These are phyloP conservation scores for Phataginus tetradactyla DNA, from an alignment of 2,797 vertebrate species.

Conservation along the genomic window DNA sequence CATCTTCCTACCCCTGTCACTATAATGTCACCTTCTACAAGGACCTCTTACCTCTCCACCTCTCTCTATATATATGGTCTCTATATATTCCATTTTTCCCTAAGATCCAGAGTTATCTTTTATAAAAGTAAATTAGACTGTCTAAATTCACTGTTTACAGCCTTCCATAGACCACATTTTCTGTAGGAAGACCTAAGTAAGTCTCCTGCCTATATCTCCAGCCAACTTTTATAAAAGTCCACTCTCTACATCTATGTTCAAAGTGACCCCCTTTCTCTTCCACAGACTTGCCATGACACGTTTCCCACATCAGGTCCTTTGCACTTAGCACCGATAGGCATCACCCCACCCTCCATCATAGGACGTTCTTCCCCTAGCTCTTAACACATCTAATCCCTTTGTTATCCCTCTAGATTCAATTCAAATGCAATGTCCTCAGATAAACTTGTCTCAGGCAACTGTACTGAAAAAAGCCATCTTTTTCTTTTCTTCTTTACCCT, in stretches of 20 bases:
- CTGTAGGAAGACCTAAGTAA: not conserved
- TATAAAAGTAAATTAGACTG: not conserved
- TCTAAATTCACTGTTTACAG: not conserved
- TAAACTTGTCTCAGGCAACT: not conserved
- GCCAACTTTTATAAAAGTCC: not conserved
- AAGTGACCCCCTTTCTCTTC: not conserved
- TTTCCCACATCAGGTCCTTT: not conserved
- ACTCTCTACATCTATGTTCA: not conserved
- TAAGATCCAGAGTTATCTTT: not conserved
- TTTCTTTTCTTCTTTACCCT: not conserved
- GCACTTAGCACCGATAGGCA: not conserved
- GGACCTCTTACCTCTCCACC: not conserved
- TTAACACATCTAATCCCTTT: not conserved
- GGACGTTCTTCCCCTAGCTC: not conserved
- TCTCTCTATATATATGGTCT: not conserved
- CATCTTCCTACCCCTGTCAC: not conserved
- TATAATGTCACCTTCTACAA: not conserved
- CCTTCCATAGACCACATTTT: not conserved
- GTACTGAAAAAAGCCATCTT: not conserved
- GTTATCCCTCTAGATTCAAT: not conserved
- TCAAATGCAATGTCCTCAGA: not conserved
- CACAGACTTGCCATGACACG: not conserved
- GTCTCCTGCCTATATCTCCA: not conserved
- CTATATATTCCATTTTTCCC: not conserved
- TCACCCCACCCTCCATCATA: rapidly evolving